Percentiles rank a stretch among this genome's conserved stretches.
These are phyloP conservation scores for Tretioscincus oriximinensis DNA, from an alignment of 2,113 vertebrate species.

Conservation along the genomic window DNA sequence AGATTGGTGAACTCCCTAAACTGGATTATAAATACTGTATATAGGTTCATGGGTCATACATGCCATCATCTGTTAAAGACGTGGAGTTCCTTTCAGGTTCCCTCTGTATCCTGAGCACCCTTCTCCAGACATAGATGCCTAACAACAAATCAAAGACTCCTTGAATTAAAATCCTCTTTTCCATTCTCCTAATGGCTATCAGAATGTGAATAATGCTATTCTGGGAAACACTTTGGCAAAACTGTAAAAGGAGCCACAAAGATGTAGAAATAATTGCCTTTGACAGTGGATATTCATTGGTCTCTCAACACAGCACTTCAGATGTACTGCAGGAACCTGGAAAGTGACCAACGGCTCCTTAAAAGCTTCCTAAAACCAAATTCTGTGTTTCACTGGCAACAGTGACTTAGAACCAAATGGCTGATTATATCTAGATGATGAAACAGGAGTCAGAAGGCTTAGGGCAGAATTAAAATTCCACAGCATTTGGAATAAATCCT, in stretches of 20 bases:
- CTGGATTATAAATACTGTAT: too few relatives aligned
- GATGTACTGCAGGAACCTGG: conserved; percentile 58
- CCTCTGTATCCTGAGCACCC: not conserved
- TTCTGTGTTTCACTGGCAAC: conserved; percentile 54
- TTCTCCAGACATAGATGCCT: not conserved
- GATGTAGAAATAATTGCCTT: conserved; percentile 45
- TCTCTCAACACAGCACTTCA: conserved; percentile 63
- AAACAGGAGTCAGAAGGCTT: conserved; percentile 61
- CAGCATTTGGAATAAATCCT: conserved; percentile 40
- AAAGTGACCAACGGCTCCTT: conserved; percentile 59
- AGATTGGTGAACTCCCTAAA: too few relatives aligned
- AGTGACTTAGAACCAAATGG: conserved; percentile 65
- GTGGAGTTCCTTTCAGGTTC: not conserved
- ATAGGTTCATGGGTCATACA: not conserved
- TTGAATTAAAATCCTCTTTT: not conserved
- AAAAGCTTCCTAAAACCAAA: conserved; percentile 55
- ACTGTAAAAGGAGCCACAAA: conserved; percentile 54
- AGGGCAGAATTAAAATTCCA: conserved; percentile 60
- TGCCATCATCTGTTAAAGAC: not conserved
- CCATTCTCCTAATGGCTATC: conserved; percentile 39
- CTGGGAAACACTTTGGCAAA: conserved; percentile 47
- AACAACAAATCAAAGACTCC: not conserved
- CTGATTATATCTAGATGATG: conserved; percentile 57
- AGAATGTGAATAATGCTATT: conserved; percentile 60
- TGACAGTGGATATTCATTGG: conserved; percentile 43